phyloP scores from a whole-genome alignment of 2,888 invertebrate genomes.

The Cephonodes hylas region DNA sequence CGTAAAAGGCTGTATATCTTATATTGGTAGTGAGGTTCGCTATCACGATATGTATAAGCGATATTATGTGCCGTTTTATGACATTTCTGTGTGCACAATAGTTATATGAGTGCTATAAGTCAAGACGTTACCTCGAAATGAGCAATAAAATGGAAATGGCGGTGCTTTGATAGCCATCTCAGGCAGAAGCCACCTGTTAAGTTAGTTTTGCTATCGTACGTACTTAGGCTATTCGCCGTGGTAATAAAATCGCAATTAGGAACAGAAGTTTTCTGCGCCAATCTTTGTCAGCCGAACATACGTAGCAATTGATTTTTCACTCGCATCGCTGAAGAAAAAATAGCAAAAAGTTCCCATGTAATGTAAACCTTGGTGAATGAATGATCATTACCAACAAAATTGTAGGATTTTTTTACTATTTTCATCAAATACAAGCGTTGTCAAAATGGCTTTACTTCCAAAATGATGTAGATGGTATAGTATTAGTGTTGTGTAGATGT shows the following conservation, averaged over 20 bases:
- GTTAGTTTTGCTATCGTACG: conserved; percentile 20
- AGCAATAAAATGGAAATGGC: conserved; percentile 42
- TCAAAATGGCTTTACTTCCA: too few species aligned
- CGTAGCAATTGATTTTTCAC: too few species aligned
- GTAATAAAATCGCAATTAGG: background rate
- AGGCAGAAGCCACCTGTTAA: conserved; percentile 41
- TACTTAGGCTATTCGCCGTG: background rate
- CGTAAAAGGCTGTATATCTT: background rate
- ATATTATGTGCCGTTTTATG: conserved; percentile 11
- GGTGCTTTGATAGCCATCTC: conserved; percentile 35
- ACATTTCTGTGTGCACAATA: conserved; percentile 13
- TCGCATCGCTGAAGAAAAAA: too few species aligned
- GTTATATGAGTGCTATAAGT: conserved; percentile 36
- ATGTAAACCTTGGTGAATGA: too few species aligned
- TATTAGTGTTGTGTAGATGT: too few species aligned
- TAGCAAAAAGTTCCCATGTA: too few species aligned
- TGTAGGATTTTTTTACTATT: too few species aligned
- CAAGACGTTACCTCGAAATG: conserved; percentile 38
- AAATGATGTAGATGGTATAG: too few species aligned
- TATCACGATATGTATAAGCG: background rate
- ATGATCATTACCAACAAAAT: too few species aligned
- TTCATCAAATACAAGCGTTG: too few species aligned
- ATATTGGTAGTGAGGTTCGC: background rate
- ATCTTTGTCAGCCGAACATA: too few species aligned
- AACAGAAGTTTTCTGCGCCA: background rate